A percentile compares a stretch with the other conserved stretches of the same genome.
Conservation (phyloP, 2,888 invertebrate species). For the Epinotia nisella region DNA sequence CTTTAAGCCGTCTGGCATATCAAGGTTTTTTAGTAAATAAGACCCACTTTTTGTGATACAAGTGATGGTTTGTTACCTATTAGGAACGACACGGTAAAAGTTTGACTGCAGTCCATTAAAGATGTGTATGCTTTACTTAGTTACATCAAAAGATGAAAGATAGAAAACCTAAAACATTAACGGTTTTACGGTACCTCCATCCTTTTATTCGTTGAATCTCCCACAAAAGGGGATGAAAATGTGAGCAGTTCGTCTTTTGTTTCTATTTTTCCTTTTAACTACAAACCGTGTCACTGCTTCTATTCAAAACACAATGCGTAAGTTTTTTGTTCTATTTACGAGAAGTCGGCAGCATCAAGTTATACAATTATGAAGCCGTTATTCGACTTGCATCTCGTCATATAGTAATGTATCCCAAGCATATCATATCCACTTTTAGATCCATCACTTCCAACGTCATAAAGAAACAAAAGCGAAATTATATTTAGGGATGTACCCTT, state of each 20-base stretch:
- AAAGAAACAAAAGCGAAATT: not conserved
- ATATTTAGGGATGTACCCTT: not conserved
- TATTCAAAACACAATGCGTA: conserved; percentile 17
- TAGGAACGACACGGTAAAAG: not conserved
- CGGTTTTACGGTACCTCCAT: conserved; percentile 5
- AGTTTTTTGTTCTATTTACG: conserved; percentile 11
- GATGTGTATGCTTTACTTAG: too few species aligned
- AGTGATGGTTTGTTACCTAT: not conserved
- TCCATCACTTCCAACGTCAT: not conserved
- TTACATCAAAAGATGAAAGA: too few species aligned
- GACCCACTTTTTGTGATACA: not conserved
- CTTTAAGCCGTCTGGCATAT: conserved; percentile 29
- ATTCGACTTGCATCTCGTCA: not conserved
- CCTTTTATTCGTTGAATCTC: conserved; percentile 49
- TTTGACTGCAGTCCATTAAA: not conserved
- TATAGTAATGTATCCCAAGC: not conserved
- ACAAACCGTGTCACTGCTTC: conserved; percentile 4
- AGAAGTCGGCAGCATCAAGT: not conserved
- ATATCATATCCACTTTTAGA: not conserved
- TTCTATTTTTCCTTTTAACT: conserved; percentile 49
- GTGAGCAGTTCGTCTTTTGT: conserved; percentile 52
- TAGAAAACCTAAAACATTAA: conserved; percentile 11
- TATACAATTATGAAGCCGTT: not conserved
- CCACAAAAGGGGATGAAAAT: conserved; percentile 52
- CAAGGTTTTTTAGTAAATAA: not conserved